Base-by-base conservation (phyloP, 2,797 vertebrate species). In the Gastrophryne carolinensis region DNA sequence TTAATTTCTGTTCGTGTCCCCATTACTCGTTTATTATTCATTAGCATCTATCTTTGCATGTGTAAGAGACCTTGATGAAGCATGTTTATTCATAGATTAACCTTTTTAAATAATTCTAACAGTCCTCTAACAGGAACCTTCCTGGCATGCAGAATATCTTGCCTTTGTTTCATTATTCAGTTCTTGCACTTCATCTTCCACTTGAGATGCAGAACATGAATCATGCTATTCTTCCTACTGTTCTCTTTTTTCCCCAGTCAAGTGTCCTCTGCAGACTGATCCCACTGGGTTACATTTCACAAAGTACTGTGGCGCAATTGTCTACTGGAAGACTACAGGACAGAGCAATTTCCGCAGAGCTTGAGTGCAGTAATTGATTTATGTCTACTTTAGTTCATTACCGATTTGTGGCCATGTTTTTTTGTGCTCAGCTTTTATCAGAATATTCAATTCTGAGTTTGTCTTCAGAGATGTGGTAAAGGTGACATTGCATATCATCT, bases 61-160 rank as follows among this genome's bases (percentile, higher is more conserved):
- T 89, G 87, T 94, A 93, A 94, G 92, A 90, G 91, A 94, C 94
- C 94, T 96, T 95, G 94, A 96, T 96, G 93, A 94, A 93, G 86
- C 88, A 96, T 98, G 94, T 97, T 97, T 98, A 98, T 98, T 98
- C 95, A 98, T 98, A 94, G 93, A 89, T 91, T 96, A 97, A 97
- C 95, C 95, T 97, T 96, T 98, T 95, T 94, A 95, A 97, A 97
- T 97, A 96, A 96, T 97, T 96, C 93, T 89, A 93, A 94, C 93
- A 96, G 93, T 92, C 93, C 92, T 95, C 89, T 89, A 92, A 92
- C 93, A 90, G 93, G 91, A 93, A 91, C 93, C 92, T 95, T 94
- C 89, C 91, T 91, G 90, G 94, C 93, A 96, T 97, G 90, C 92
- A 89, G 93, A 96, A 94, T 93, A 91, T 92, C 91, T 92, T n/a